Conservation (phyloP, 2,888 invertebrate genomes). For the Microdon myrmicae region DNA sequence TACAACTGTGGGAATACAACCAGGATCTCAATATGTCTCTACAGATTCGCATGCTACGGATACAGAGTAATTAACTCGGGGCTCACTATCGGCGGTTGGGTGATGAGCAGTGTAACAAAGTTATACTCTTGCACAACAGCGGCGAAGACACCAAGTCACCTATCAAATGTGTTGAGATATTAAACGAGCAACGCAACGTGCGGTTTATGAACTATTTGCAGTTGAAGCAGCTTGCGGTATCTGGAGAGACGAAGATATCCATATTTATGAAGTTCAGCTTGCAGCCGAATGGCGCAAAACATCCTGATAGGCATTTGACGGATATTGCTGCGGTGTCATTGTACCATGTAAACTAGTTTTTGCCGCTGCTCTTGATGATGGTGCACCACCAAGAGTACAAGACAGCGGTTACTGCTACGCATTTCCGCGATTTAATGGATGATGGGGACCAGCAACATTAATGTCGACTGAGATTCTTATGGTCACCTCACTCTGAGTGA, state of each 20-base stretch:
- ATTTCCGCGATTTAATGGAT: constrained; percentile 26
- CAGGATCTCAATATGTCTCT: too few species aligned
- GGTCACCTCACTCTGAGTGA: neutral
- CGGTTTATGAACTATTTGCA: constrained; percentile 51
- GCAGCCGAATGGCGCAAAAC: constrained; percentile 24
- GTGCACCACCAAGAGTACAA: constrained; percentile 17
- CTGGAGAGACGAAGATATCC: constrained; percentile 33
- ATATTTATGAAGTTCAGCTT: constrained; percentile 47
- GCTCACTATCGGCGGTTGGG: too few species aligned
- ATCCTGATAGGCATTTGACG: constrained; percentile 48
- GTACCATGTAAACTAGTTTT: constrained; percentile 42
- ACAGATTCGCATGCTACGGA: too few species aligned
- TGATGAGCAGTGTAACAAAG: too few species aligned
- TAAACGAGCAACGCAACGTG: too few species aligned
- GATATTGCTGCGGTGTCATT: constrained; percentile 37
- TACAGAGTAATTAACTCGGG: constrained; percentile 51
- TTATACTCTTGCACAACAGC: too few species aligned
- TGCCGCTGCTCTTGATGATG: neutral
- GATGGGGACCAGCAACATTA: neutral
- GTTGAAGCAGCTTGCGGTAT: constrained; percentile 30
- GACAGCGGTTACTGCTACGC: constrained; percentile 30
- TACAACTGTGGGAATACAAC: constrained; percentile 49
- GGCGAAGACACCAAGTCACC: constrained; percentile 9
- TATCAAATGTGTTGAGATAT: too few species aligned
- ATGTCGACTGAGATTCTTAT: neutral